Base-by-base conservation (phyloP, 2,888 invertebrate genomes). In the Cheilosia vernalis region DNA sequence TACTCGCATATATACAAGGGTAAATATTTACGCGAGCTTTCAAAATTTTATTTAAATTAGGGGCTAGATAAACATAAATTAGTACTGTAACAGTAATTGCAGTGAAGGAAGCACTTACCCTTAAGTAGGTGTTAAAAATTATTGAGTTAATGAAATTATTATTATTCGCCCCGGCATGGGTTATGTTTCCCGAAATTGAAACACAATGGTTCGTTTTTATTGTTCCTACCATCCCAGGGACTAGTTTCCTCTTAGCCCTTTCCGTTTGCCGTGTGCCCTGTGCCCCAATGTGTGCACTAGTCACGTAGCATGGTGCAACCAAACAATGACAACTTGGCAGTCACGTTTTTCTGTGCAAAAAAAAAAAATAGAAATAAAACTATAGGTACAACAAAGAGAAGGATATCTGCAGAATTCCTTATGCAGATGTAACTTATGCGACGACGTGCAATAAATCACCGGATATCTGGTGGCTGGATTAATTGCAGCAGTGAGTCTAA, bases 401-500 rank as follows among this genome's bases (percentile, higher is more conserved):
- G 79, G 44, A 69, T 84, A 84, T 84, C 83, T 84, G 84, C 84
- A 80, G 80, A 74, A 79, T 74, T 79, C 73, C 58, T 73, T 79
- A 70, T 80, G 73, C 73, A 79, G 83, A 74, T 84, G 67, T 67
- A 69, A 56, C 42, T 27, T 37, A 13, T 13, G 19, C 21, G 40
- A 55, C 51, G 51, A 67, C 69, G 40, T 53, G 80, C 70, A 64
- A 79, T 84, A 84, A 76, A 80, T 84, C 80, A 84, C 63, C 44
- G 17, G 64, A 4, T 7, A 56, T 60, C 33, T 53, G 67, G 69
- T 19, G 53, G 27, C 17, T 42, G 64, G 58, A 81, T 76, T 81
- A 67, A 63, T 69, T 74, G 63, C 58, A 19, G 44, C 58, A 19
- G 44, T 44, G 19, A 33, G 40, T 17, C 64, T 76, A 51, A 72